A percentile compares a stretch with the other conserved stretches of the same genome.
phyloP scores from a whole-genome alignment of 2,888 invertebrate species.

The Opisthograptis luteolata region DNA sequence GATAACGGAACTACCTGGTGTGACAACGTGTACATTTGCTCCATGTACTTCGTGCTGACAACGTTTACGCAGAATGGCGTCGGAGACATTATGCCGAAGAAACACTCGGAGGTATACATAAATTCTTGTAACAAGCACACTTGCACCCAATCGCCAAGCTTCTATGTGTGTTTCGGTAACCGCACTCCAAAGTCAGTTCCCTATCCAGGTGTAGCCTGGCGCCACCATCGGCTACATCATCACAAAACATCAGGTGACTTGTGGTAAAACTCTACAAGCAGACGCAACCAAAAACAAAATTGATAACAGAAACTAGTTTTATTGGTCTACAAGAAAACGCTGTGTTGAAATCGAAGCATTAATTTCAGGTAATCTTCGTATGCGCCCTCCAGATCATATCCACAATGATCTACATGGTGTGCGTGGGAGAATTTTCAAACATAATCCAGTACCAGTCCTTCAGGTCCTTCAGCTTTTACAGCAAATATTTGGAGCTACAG shows the following conservation, averaged over 20 bases:
- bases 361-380: slow-evolving; percentile 64
- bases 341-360: too few relatives aligned
- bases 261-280: too few relatives aligned
- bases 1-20: slow-evolving; percentile 54
- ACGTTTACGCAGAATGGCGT: slow-evolving; percentile 71
- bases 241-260: too few relatives aligned
- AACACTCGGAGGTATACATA: slow-evolving; percentile 59
- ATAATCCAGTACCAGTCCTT: slow-evolving; percentile 69
- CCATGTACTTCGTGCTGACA: slow-evolving; percentile 67
- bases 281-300: neutral
- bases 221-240: too few relatives aligned
- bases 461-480: slow-evolving; percentile 65
- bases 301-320: too few relatives aligned
- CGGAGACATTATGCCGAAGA: slow-evolving; percentile 68
- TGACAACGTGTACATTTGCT: slow-evolving; percentile 59
- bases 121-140: too few relatives aligned
- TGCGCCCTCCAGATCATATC: slow-evolving; percentile 61
- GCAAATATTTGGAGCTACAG: slow-evolving; percentile 66
- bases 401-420: slow-evolving; percentile 66
- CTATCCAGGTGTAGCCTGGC: too few relatives aligned
- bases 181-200: too few relatives aligned
- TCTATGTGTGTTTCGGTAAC: too few relatives aligned
- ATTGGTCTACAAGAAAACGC: too few relatives aligned
- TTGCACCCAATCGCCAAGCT: too few relatives aligned
- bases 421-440: slow-evolving; percentile 74